phyloP scores from a whole-genome alignment of 2,113 vertebrate genomes.

The Pionites leucogaster region DNA sequence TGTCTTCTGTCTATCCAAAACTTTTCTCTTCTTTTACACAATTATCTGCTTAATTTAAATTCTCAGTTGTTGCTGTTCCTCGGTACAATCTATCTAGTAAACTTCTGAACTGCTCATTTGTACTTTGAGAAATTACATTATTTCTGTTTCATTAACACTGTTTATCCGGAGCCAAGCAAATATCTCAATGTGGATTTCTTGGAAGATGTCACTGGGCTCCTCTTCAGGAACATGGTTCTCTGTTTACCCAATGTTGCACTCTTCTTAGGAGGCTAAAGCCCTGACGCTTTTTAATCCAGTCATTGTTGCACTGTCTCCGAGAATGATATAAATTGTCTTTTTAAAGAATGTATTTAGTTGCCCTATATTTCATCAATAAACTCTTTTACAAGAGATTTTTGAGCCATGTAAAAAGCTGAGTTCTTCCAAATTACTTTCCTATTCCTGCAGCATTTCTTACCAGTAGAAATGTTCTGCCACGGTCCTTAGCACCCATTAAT shows the following conservation, averaged over 20 bases:
- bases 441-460: neutral
- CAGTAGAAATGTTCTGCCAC: neutral
- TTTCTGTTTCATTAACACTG: neutral
- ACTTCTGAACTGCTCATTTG: neutral
- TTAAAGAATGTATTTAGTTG: neutral
- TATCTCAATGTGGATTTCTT: neutral
- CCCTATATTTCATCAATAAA: neutral
- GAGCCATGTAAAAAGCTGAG: neutral
- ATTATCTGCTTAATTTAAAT: neutral
- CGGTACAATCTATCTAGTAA: neutral
- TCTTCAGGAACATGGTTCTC: neutral
- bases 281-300: neutral
- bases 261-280: neutral
- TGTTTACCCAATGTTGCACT: neutral
- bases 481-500: neutral
- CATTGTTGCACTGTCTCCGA: neutral
- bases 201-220: neutral
- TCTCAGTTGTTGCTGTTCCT: neutral
- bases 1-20: neutral
- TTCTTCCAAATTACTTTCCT: neutral
- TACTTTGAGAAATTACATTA: neutral
- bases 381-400: neutral
- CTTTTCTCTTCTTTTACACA: neutral
- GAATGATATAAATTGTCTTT: neutral
- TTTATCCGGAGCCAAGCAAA: neutral